Percentiles rank a stretch among this genome's conserved stretches.
phyloP scores from a whole-genome alignment of 2,113 vertebrate species.

The Gymnobelideus leadbeateri region DNA sequence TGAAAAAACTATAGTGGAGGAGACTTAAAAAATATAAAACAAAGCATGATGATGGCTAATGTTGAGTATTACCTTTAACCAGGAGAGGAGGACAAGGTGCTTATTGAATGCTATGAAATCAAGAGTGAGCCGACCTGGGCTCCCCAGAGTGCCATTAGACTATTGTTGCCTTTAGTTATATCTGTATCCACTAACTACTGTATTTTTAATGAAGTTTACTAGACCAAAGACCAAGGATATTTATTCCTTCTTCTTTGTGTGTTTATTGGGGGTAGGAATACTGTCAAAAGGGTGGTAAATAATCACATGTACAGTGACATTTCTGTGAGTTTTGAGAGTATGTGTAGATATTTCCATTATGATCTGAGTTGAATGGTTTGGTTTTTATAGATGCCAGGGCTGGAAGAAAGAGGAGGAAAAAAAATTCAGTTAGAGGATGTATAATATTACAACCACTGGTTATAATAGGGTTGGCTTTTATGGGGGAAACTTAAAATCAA shows the following conservation, averaged over 20 bases:
- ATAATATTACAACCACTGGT: neutral
- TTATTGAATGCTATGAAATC: neutral
- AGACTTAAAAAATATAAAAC: neutral
- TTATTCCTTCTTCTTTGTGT: constrained; percentile 41
- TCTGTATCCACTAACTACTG: constrained; percentile 12
- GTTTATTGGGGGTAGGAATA: neutral
- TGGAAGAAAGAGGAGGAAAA: neutral
- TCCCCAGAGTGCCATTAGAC: neutral
- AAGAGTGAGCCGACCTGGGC: neutral
- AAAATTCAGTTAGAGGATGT: constrained; percentile 28
- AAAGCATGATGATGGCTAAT: neutral
- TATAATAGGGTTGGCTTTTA: neutral
- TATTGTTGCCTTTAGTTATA: constrained; percentile 20
- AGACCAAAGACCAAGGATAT: constrained; percentile 40
- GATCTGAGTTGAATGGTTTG: constrained; percentile 1
- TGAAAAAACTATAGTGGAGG: neutral
- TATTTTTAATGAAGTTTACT: constrained; percentile 44
- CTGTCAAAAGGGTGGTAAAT: constrained; percentile 35
- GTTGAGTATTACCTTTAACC: neutral
- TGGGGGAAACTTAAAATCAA: constrained; percentile 44
- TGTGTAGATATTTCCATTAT: constrained; percentile 41
- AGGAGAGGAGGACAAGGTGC: neutral
- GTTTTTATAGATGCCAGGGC: constrained; percentile 38
- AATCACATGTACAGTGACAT: constrained; percentile 44
- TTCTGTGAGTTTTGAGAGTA: constrained; percentile 6